Percentiles rank a stretch among this genome's conserved stretches.
Evolutionary conservation across 1,140 invertebrate genomes (phyloP).

Genomic region (Rhysida immarginata): DNA sequence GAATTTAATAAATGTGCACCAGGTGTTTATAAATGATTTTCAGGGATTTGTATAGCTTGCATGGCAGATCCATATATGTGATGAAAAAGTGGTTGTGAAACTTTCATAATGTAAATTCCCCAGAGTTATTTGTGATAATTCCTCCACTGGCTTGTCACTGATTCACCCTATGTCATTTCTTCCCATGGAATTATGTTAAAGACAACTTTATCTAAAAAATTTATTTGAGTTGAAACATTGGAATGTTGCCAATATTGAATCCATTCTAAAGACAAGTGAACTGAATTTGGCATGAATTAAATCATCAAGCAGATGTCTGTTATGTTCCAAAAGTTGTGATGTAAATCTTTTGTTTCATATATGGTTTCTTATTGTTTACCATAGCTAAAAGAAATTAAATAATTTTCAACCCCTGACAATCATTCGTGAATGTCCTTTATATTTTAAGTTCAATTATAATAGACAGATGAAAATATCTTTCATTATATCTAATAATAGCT

Average conservation of each 20-base stretch:
- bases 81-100: background rate
- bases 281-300: no score
- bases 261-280: no score
- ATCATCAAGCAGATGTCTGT: no score
- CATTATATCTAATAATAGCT: background rate
- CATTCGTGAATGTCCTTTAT: constrained; percentile 1
- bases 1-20: background rate
- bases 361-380: background rate
- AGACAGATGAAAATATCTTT: background rate
- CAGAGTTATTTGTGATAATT: no score
- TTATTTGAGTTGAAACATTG: no score
- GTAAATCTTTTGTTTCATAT: no score
- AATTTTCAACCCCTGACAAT: background rate
- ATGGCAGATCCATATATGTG: background rate
- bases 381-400: background rate
- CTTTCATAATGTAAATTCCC: background rate
- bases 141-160: no score
- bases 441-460: background rate
- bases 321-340: no score
- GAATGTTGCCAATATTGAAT: no score
- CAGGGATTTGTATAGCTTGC: background rate
- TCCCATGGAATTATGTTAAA: no score
- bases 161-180: no score
- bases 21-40: background rate
- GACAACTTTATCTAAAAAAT: no score